Percentiles rank a stretch among this genome's conserved stretches.
These are phyloP conservation scores for Epistrophella euchroma DNA, from an alignment of 2,888 invertebrate species.

Conservation along the genomic window DNA sequence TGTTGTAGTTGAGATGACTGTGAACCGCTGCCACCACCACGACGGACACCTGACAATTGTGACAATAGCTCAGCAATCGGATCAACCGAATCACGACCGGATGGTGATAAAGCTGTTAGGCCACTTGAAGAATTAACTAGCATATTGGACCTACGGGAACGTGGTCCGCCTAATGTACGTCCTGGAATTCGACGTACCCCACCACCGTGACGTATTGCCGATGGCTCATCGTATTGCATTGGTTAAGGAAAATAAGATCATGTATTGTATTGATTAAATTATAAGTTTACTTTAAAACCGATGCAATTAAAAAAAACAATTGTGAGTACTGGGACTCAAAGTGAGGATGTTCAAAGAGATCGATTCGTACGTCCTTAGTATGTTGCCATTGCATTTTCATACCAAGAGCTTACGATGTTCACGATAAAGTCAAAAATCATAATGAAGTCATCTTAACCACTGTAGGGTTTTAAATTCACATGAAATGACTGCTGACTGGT, in stretches of 20 bases:
- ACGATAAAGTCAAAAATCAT: too few species aligned
- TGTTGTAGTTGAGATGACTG: slow-evolving; percentile 94
- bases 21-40: slow-evolving; percentile 85
- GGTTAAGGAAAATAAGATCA: slow-evolving; percentile 84
- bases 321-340: too few species aligned
- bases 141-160: slow-evolving; percentile 96
- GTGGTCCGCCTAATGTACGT: slow-evolving; percentile 89
- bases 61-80: slow-evolving; percentile 98
- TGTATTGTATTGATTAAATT: neutral
- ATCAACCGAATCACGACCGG: slow-evolving; percentile 95
- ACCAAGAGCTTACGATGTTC: too few species aligned
- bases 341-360: too few species aligned
- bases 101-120: slow-evolving; percentile 93
- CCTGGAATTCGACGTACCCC: slow-evolving; percentile 91
- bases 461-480: too few species aligned
- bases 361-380: too few species aligned
- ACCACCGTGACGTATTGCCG: slow-evolving; percentile 90
- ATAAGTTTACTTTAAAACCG: too few species aligned
- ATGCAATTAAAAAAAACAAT: neutral
- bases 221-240: slow-evolving; percentile 91
- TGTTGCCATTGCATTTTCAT: too few species aligned
- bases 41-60: slow-evolving; percentile 96
- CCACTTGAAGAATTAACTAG: slow-evolving; percentile 96
- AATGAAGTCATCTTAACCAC: too few species aligned
- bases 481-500: too few species aligned